Percentiles rank a stretch among this genome's conserved stretches.
Evolutionary conservation across 2,113 vertebrate species (phyloP).

Genomic region (Indicator maculatus): DNA sequence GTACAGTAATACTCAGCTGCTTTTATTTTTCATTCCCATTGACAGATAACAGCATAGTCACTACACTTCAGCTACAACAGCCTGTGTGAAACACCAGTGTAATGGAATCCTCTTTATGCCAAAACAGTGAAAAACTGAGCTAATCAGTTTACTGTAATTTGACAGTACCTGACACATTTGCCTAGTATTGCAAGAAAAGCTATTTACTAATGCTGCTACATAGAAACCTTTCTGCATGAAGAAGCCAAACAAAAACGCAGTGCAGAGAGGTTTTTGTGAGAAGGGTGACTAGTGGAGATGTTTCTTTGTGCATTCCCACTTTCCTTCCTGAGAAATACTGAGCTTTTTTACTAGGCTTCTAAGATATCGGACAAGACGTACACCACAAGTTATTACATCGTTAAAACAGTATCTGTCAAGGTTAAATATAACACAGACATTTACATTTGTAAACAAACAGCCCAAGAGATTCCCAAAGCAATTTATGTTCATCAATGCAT

Average conservation of each 20-base stretch:
- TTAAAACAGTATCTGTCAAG: background rate
- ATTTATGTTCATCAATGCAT: background rate
- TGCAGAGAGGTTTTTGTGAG: background rate
- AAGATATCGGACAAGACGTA: accelerated
- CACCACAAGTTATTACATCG: background rate
- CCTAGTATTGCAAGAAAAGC: background rate
- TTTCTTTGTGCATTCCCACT: background rate
- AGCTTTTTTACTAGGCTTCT: background rate
- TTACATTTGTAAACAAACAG: background rate
- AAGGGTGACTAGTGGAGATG: background rate
- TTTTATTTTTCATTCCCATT: background rate
- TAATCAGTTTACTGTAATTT: background rate
- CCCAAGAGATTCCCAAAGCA: background rate
- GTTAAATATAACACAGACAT: background rate
- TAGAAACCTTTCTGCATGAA: background rate
- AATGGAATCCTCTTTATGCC: background rate
- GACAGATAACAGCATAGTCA: background rate
- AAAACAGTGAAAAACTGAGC: background rate
- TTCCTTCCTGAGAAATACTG: background rate
- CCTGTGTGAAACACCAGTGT: background rate
- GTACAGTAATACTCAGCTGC: background rate
- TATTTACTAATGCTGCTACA: background rate
- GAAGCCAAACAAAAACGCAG: background rate
- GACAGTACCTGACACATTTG: background rate
- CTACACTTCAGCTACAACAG: background rate